Evolutionary conservation across 2,888 invertebrate species (phyloP), one percentile per base, ranked within the genome.

Genomic region (Mythimna impura): DNA sequence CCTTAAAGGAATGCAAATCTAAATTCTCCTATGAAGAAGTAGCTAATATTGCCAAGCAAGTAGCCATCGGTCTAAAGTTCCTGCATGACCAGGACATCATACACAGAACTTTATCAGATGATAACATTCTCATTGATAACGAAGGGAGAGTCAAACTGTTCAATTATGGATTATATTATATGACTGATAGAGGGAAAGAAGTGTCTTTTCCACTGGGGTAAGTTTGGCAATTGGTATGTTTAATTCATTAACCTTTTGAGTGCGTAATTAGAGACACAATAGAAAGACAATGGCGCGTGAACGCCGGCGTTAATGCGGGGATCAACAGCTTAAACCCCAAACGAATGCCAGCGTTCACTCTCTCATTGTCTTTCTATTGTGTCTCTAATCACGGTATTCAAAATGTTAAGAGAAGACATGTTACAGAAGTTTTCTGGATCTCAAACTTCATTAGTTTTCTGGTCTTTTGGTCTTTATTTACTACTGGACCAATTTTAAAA

Each of bases 101-200:
- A 3, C 98, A 98, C 89, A 97, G 98, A 82, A 98, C 98, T 90
- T 94, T 99, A 74, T 97, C 98, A 74, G 97, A 98, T 66, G 98
- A 98, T 86, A 99, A 98, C 93, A 97, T 99, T 85, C 94, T 99
- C 20, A 90, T 99, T 54, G 98, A 98, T 89, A 96, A 96, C 61
- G 95, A 97, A 89, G 97, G 97, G 57, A 96, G 97, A 89, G 97
- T 98, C 0, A 99, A 99, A 91, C 92, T 99, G 52, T 98, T 98
- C 87, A 99, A 99, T 93, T 99, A 98, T 96, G 99, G 99, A n/a
- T 94, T 99, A 85, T 99, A 98, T 93, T 97, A 98, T 87, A 99
- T 99, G 98, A 99, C 99, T 22, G 98, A 98, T 85, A 96, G 97
- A 90, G 99, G 99, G 20, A 97, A 97, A 89, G 97, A 98, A 91